Evolutionary conservation across 1,140 invertebrate genomes (phyloP).

Genomic region (Ladona fulva): DNA sequence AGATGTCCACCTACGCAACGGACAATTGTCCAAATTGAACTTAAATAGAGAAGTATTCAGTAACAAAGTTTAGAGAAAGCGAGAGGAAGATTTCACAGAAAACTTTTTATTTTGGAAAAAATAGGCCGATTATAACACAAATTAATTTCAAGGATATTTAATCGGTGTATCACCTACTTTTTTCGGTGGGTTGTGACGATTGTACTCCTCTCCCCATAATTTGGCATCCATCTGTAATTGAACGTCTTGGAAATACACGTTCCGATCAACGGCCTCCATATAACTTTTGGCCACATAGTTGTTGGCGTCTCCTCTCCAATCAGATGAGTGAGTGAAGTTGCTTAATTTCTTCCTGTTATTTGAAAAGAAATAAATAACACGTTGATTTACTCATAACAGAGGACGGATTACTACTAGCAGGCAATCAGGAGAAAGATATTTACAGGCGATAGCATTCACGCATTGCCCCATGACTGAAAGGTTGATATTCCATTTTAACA

Average conservation of each 20-base stretch:
- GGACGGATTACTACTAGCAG: too few species aligned
- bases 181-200: slow-evolving; percentile 51
- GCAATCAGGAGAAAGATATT: slow-evolving; percentile 26
- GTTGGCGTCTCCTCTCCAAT: slow-evolving; percentile 44
- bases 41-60: too few species aligned
- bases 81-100: too few species aligned
- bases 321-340: slow-evolving; percentile 34
- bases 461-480: slow-evolving; percentile 49
- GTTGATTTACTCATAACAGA: too few species aligned
- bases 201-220: slow-evolving; percentile 52
- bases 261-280: slow-evolving; percentile 40
- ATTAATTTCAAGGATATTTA: too few species aligned
- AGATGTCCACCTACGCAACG: slow-evolving; percentile 44
- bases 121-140: too few species aligned
- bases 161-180: slow-evolving; percentile 34
- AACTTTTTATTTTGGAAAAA: too few species aligned
- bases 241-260: slow-evolving; percentile 48
- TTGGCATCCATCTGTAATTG: slow-evolving; percentile 53
- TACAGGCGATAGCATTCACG: slow-evolving; percentile 47
- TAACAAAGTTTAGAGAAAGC: too few species aligned
- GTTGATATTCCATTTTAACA: slow-evolving; percentile 41
- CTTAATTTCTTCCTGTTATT: slow-evolving; percentile 44
- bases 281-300: slow-evolving; percentile 53
- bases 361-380: too few species aligned
- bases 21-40: too few species aligned